Evolutionary conservation across 1,140 invertebrate species (phyloP).

Genomic region (Papilio polyxenes): DNA sequence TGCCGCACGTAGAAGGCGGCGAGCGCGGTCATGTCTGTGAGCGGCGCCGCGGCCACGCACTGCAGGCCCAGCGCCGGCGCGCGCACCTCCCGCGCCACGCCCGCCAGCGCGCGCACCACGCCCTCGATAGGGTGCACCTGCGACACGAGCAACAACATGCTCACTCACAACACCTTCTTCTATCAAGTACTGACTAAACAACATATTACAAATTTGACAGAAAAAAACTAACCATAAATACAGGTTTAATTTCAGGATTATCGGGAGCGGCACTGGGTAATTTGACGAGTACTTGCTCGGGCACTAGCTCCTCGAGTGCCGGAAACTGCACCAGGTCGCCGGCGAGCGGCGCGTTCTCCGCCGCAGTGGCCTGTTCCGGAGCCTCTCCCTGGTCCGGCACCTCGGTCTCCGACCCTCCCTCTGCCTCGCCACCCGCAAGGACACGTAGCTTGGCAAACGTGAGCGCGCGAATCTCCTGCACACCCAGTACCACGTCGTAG

Average conservation of each 20-base stretch:
- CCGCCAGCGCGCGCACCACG: constrained; percentile 87
- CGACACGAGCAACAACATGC: background rate
- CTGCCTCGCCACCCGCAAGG: constrained; percentile 78
- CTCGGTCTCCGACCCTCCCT: constrained; percentile 46
- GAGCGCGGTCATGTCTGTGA: constrained; percentile 86
- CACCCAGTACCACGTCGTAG: constrained; percentile 93
- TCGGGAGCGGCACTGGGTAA: constrained; percentile 72
- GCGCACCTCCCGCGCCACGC: constrained; percentile 86
- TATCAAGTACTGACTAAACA: too few relatives aligned
- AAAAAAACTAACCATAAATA: constrained; percentile 75
- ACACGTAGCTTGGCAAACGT: constrained; percentile 88
- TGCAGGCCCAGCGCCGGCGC: constrained; percentile 94
- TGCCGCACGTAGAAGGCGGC: constrained; percentile 90
- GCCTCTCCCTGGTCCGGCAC: too few relatives aligned
- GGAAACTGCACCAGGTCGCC: constrained; percentile 34
- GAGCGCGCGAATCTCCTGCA: constrained; percentile 92
- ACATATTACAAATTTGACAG: too few relatives aligned
- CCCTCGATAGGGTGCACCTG: constrained; percentile 97
- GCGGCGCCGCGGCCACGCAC: constrained; percentile 88
- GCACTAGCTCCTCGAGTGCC: constrained; percentile 81
- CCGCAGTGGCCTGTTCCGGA: background rate
- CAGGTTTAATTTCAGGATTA: constrained; percentile 59
- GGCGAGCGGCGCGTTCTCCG: background rate
- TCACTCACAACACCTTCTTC: too few relatives aligned
- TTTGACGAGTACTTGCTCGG: constrained; percentile 83